phyloP scores from a whole-genome alignment of 1,140 invertebrate genomes.

The Ips nitidus region DNA sequence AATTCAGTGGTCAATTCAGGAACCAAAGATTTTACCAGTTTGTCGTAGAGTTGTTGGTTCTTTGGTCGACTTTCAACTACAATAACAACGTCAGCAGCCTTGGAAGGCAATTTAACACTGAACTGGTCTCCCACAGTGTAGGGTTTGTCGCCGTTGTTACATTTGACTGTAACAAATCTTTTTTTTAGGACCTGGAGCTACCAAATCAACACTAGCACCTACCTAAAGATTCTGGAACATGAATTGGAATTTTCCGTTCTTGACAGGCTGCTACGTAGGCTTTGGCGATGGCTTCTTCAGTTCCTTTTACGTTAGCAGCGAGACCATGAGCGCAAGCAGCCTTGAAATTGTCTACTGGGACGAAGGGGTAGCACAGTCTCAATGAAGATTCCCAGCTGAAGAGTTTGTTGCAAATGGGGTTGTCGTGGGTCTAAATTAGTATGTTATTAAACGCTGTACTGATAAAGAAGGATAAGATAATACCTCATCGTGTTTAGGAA shows the following conservation, averaged over 20 bases:
- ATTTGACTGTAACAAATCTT: constrained; percentile 54
- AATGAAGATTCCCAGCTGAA: constrained; percentile 64
- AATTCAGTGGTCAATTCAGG: constrained; percentile 54
- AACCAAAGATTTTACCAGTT: constrained; percentile 55
- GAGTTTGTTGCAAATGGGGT: constrained; percentile 61
- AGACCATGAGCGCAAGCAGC: constrained; percentile 67
- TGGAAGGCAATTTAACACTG: constrained; percentile 66
- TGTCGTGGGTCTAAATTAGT: constrained; percentile 19
- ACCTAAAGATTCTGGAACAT: constrained; percentile 62
- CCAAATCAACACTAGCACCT: background rate
- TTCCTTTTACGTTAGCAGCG: constrained; percentile 53
- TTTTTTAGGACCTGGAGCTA: constrained; percentile 4
- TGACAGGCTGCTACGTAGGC: constrained; percentile 63
- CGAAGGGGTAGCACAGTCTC: constrained; percentile 52
- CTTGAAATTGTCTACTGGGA: constrained; percentile 55
- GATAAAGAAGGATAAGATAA: background rate
- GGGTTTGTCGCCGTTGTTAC: constrained; percentile 58
- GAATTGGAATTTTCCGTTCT: constrained; percentile 55
- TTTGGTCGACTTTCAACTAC: constrained; percentile 65
- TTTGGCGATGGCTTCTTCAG: constrained; percentile 57
- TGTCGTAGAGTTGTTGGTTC: constrained; percentile 56
- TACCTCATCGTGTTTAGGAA: constrained; percentile 19
- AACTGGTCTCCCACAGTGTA: constrained; percentile 61
- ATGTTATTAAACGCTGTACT: background rate
- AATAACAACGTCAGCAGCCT: constrained; percentile 72